phyloP scores from a whole-genome alignment of 2,888 invertebrate genomes.

The Stenoptilia bipunctidactyla region DNA sequence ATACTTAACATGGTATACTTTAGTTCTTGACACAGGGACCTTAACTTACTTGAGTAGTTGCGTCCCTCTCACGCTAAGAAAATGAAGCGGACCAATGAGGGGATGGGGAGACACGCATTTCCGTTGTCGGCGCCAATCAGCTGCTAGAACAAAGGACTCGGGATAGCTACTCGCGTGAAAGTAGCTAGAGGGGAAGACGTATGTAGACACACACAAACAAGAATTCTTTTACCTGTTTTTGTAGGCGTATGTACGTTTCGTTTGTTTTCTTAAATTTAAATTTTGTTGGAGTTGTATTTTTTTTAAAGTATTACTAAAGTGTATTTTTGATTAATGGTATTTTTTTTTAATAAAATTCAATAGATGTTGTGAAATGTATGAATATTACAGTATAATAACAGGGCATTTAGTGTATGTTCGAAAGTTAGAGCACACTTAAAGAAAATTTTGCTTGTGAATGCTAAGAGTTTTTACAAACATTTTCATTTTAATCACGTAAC shows the following conservation, averaged over 20 bases:
- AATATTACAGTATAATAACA: too few relatives aligned
- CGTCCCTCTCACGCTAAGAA: slow-evolving; percentile 69
- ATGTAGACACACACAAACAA: slow-evolving; percentile 28
- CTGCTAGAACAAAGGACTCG: slow-evolving; percentile 71
- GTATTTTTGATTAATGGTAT: too few relatives aligned
- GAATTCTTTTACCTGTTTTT: slow-evolving; percentile 54
- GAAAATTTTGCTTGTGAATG: too few relatives aligned
- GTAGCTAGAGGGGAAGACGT: slow-evolving; percentile 41
- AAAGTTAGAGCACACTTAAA: too few relatives aligned
- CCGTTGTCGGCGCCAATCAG: slow-evolving; percentile 72
- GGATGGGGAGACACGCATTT: slow-evolving; percentile 72
- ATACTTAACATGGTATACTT: neutral
- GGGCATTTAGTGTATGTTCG: too few relatives aligned
- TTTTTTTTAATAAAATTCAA: too few relatives aligned
- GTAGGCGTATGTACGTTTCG: slow-evolving; percentile 43
- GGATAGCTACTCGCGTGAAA: slow-evolving; percentile 67
- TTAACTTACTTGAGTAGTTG: slow-evolving; percentile 19
- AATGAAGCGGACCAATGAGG: slow-evolving; percentile 71
- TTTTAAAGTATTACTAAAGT: too few relatives aligned
- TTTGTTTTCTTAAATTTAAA: neutral
- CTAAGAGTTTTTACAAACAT: too few relatives aligned
- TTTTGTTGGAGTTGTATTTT: too few relatives aligned
- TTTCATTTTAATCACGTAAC: too few relatives aligned
- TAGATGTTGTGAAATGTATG: too few relatives aligned
- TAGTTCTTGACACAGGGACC: neutral